phyloP scores from a whole-genome alignment of 1,140 invertebrate genomes.

The Mamestra configurata region DNA sequence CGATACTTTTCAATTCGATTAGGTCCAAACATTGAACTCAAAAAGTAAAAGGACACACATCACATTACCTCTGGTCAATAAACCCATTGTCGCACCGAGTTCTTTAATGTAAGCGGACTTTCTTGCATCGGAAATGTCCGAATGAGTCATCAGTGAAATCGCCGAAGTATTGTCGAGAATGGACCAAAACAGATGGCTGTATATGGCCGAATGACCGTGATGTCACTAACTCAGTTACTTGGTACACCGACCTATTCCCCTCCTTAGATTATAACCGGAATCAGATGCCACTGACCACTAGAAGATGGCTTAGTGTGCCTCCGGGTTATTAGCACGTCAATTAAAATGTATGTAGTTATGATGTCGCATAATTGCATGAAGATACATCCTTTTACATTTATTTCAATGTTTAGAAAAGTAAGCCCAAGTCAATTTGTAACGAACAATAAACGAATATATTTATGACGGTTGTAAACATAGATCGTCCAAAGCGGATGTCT shows the following conservation, averaged over 20 bases:
- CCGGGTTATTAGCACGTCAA: neutral
- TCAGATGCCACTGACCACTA: too few species aligned
- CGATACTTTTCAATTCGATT: neutral
- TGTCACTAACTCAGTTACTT: conserved; percentile 7
- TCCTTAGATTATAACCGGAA: conserved; percentile 21
- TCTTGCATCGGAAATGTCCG: conserved; percentile 21
- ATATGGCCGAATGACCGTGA: conserved; percentile 3
- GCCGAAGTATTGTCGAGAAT: conserved; percentile 5
- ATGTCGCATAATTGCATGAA: neutral
- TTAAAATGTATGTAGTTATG: neutral
- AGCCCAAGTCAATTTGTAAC: neutral
- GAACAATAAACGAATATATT: neutral
- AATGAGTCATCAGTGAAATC: conserved; percentile 36
- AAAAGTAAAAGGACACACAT: conserved; percentile 38
- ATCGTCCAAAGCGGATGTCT: neutral
- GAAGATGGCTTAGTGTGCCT: neutral
- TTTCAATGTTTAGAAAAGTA: neutral
- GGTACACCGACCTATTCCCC: conserved; percentile 18
- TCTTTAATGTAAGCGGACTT: conserved; percentile 8
- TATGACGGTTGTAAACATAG: neutral
- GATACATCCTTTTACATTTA: neutral
- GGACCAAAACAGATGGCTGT: neutral
- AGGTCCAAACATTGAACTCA: neutral
- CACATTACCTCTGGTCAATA: conserved; percentile 32
- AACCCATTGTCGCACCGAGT: conserved; percentile 31